phyloP scores from a whole-genome alignment of 2,113 vertebrate genomes.

The Apus apus region DNA sequence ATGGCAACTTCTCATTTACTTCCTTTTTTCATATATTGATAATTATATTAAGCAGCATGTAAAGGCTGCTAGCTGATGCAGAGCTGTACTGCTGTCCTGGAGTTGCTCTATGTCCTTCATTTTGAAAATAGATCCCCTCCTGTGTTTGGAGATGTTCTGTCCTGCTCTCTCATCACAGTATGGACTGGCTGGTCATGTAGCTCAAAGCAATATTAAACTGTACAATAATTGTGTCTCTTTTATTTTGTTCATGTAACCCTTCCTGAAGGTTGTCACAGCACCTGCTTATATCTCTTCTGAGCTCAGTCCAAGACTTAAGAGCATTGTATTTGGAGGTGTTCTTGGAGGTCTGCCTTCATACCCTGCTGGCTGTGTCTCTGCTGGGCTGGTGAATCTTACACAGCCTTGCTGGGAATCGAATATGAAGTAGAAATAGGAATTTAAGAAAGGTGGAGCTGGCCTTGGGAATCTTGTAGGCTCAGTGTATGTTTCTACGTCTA shows the following conservation, averaged over 20 bases:
- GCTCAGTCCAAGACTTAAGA: neutral
- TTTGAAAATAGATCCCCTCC: neutral
- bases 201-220: neutral
- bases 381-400: neutral
- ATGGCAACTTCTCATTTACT: constrained; percentile 63
- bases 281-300: neutral
- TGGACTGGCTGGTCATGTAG: rapidly evolving
- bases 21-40: constrained; percentile 7
- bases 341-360: neutral
- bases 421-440: neutral
- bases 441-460: neutral
- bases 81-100: neutral
- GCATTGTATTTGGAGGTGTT: neutral
- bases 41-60: constrained; percentile 48
- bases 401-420: neutral
- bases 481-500: rapidly evolving
- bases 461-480: neutral
- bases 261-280: neutral
- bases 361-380: neutral
- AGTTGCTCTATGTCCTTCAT: neutral
- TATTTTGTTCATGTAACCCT: neutral
- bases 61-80: constrained; percentile 8
- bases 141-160: neutral
- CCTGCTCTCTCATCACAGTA: neutral
- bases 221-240: neutral